Evolutionary conservation across 2,797 vertebrate species (phyloP), one percentile per base, ranked within the genome.

Genomic region (Myotis planiceps): DNA sequence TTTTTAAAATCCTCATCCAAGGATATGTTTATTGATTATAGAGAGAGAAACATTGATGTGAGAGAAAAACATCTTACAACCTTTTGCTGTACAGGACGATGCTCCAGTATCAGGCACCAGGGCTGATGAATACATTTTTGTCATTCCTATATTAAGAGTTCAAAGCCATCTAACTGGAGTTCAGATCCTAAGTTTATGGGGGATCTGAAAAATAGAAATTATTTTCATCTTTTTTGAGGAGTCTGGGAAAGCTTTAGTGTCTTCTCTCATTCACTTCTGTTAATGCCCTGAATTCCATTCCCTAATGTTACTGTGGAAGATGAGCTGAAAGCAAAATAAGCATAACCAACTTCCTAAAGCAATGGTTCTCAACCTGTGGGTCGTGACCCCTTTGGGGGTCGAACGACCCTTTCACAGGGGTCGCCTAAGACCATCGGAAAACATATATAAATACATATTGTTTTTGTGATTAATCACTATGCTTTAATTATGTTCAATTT

Each of bases 181-280:
- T 72, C 39, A 63, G 37, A 85, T 60, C 55, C 32, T 53, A 94
- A 68, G 2, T 18, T 71, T 12, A 74, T 5, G 9, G 53, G 55
- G 6, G 18, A 65, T 51, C 23, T 51, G 39, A 75, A 92, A 79
- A 86, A 49, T 0, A 71, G 14, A 74, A 75, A 86, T 37, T 72
- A 53, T 51, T 90, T 82, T 65, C 60, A 39, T 86, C 45, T n/a
- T 27, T 79, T 53, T 47, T 37, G 16, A 96, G 27, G 58, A 14
- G 58, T 14, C 58, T 60, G 58, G 13, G 58, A 29, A 60, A 51
- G 32, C 1, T 68, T 29, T 10, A 25, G 6, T 29, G 32, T 65
- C 51, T 65, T 75, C 81, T 72, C 89, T 71, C 45, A 79, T 84
- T 81, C 68, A 83, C 65, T 94, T 88, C 63, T 65, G 37, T 47